phyloP scores from a whole-genome alignment of 2,888 invertebrate genomes.

The Orthonevra nobilis region DNA sequence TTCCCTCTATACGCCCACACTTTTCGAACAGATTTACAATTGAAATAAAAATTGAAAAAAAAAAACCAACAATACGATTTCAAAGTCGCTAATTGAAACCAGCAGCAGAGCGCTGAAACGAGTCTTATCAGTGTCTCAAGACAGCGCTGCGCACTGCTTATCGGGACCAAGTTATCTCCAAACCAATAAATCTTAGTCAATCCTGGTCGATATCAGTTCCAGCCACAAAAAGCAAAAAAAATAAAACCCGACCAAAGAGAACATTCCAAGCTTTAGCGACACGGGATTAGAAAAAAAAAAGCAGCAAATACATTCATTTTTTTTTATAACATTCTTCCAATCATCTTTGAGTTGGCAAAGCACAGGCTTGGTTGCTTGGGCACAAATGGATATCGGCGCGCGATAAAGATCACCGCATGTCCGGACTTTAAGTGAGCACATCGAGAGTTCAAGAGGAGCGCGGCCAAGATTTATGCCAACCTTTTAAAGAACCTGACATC shows the following conservation, averaged over 20 bases:
- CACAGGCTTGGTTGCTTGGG: background rate
- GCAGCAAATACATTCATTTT: too few species aligned
- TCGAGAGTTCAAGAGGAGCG: background rate
- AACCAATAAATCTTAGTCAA: conserved; percentile 68
- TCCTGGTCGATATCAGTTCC: conserved; percentile 54
- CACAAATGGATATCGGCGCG: conserved; percentile 42
- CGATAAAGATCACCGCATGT: conserved; percentile 54
- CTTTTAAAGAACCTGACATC: conserved; percentile 17
- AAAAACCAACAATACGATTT: conserved; percentile 17
- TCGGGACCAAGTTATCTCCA: conserved; percentile 54
- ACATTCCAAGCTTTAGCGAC: conserved; percentile 21
- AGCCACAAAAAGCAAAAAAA: background rate
- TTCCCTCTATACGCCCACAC: too few species aligned
- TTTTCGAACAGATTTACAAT: too few species aligned
- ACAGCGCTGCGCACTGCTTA: conserved; percentile 44
- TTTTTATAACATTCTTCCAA: too few species aligned
- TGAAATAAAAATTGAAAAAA: too few species aligned
- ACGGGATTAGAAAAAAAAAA: conserved; percentile 29
- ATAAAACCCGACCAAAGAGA: conserved; percentile 22
- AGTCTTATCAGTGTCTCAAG: conserved; percentile 49
- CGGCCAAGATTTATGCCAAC: conserved; percentile 25
- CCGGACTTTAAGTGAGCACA: conserved; percentile 48
- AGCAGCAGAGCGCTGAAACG: conserved; percentile 45
- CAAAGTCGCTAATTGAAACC: conserved; percentile 65
- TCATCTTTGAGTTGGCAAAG: conserved; percentile 51